These are phyloP conservation scores for Gnathochromis pfefferi DNA, from an alignment of 2,113 vertebrate genomes.

Conservation along the genomic window DNA sequence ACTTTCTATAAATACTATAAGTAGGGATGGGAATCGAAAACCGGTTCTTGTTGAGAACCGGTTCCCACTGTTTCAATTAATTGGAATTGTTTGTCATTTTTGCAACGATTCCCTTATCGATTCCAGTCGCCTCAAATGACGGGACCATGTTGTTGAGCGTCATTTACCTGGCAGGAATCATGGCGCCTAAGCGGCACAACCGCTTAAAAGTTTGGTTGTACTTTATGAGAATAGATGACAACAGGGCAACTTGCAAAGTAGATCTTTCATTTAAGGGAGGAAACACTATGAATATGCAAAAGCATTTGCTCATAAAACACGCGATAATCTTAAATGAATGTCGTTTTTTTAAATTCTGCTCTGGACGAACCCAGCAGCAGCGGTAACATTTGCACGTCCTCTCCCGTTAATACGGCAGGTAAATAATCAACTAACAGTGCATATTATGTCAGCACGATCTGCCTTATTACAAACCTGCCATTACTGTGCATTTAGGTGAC, in stretches of 20 bases:
- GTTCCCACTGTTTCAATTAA: background rate
- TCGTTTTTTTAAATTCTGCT: background rate
- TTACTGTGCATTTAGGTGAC: too few relatives aligned
- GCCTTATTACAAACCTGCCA: too few relatives aligned
- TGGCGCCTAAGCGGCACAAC: fast-evolving
- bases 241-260: background rate
- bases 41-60: background rate
- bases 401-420: too few relatives aligned
- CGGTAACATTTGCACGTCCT: fast-evolving
- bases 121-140: background rate
- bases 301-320: background rate
- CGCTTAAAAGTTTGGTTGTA: background rate
- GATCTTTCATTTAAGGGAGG: background rate
- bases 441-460: too few relatives aligned
- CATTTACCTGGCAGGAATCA: background rate
- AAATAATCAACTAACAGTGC: too few relatives aligned
- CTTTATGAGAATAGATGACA: background rate
- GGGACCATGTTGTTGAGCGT: fast-evolving
- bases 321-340: fast-evolving
- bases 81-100: background rate
- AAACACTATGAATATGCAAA: background rate
- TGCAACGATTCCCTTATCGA: background rate
- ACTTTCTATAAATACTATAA: background rate
- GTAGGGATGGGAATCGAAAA: background rate
- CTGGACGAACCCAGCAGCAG: background rate